A percentile compares a stretch with the other conserved stretches of the same genome.
phyloP scores from a whole-genome alignment of 2,888 invertebrate species.

The Iselma pallidipennis region DNA sequence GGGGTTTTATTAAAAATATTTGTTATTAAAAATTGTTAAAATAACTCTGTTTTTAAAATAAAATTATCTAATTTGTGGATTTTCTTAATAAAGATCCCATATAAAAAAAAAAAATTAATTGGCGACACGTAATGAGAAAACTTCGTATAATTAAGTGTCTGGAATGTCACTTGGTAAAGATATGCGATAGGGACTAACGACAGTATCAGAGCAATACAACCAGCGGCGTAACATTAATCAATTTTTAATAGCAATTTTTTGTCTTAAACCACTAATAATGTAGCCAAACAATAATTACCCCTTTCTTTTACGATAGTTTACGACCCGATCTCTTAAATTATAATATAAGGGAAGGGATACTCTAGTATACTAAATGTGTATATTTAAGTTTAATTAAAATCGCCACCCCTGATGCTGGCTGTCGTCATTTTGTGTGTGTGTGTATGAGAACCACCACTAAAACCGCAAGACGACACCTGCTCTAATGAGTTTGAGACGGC shows the following conservation, averaged over 20 bases:
- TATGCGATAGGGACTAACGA: neutral
- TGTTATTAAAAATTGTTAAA: no score
- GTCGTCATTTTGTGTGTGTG: neutral
- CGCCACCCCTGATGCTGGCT: neutral
- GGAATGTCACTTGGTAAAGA: neutral
- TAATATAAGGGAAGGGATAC: no score
- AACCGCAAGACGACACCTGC: constrained; percentile 19
- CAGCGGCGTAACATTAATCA: neutral
- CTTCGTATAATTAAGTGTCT: neutral
- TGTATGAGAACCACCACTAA: neutral
- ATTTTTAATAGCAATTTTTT: neutral
- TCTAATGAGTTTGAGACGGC: constrained; percentile 20
- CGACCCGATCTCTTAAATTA: no score
- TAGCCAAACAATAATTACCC: no score
- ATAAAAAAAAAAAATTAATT: neutral
- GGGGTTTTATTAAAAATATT: no score
- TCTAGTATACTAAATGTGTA: no score
- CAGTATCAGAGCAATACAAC: neutral
- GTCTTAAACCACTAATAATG: neutral
- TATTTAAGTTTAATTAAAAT: neutral
- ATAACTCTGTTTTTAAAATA: no score
- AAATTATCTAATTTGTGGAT: no score
- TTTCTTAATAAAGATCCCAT: neutral
- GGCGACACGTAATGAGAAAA: neutral
- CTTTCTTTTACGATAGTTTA: no score